Base-by-base conservation (phyloP, 2,797 vertebrate genomes). In the Gadopsis bispinosus region DNA sequence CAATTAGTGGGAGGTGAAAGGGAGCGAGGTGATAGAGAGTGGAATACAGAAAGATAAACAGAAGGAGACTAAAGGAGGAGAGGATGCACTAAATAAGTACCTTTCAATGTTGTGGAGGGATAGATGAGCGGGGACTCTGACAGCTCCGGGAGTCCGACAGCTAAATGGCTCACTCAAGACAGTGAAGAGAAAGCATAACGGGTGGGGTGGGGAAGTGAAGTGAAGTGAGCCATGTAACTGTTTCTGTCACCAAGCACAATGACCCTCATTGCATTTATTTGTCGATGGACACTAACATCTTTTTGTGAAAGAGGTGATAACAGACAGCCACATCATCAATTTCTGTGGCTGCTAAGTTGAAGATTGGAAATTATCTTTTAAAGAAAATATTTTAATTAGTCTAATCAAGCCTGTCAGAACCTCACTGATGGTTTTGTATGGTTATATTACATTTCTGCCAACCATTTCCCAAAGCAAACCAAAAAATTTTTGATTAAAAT, bases 101-200 rank as follows among this genome's bases (percentile, higher is more conserved):
- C 85, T 89, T 90, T 91, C 90, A 86, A 69, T 77, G 68, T 58
- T 12, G 63, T 71, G 22, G 75, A 83, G 78, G 73, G 85, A 69
- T 58, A 83, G 80, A 87, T 73, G 86, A 83, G 79, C 71, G 12
- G 73, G 79, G 78, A 80, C 51, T 80, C 62, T 88, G 81, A 91
- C 81, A 89, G 85, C 80, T 74, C 61, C 0, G 16, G 58, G 78
- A 67, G 75, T 81, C 70, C 61, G 78, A 87, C 89, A 88, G 86
- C 85, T 89, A 90, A 91, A 92, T 88, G 84, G 81, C 81, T 86
- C 73, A 78, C 80, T 89, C 72, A 63, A 80, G 75, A 83, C 72
- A 82, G 78, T 79, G 83, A 90, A 63, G 82, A 72, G 64, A 77
- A 80, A 84, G 66, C 83, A 76, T 55, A 82, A 77, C 17, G 19